Evolutionary conservation across 2,113 vertebrate species (phyloP), one percentile per base, ranked within the genome.

Genomic region (Psettodes erumei): DNA sequence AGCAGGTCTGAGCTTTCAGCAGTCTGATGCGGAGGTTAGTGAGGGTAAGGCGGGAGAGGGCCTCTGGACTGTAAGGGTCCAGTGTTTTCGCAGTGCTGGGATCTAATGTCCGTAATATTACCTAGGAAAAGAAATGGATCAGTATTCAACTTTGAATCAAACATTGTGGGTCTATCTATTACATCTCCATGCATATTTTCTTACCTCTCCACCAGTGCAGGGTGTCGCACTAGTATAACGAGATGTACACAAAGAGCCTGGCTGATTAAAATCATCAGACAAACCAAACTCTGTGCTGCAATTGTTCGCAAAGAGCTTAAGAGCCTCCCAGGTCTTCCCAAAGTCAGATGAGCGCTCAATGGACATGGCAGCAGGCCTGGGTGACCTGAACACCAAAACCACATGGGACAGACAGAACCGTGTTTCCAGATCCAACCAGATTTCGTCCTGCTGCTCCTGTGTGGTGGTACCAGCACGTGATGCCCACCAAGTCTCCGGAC

Each of bases 121-220:
- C 95, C 96, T 97, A 82, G 15, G 5, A 67, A 27, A 2, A 70
- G 27, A 58, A 77, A 59, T 8, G 84, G 28, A 62, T 13, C 15
- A 38, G 3, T 13, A 27, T 64, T 79, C 6, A 67, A 8, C 25
- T 55, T 8, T 8, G 6, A 63, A 48, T 75, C 11, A 68, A n/a
- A 45, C 2, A 54, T n/a, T 63, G 5, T 23, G 6, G 18, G 48
- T 66, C 33, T 18, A n/a, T 25, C 13, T 0, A 3, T 28, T 6
- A 6, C 11, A 18, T 35, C 10, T 37, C 15, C 8, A 5, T 40
- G 30, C 21, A 15, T 48, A 11, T 37, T 37, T 16, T 45, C 94
- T 94, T 91, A 97, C 96, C 96, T 97, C 96, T 55, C 96, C 96
- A 71, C 94, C 89, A 11, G 89, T 95, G 85, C 96, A 97, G 37